Evolutionary conservation across 2,797 vertebrate species (phyloP).

Genomic region (Acanthurus lineatus): DNA sequence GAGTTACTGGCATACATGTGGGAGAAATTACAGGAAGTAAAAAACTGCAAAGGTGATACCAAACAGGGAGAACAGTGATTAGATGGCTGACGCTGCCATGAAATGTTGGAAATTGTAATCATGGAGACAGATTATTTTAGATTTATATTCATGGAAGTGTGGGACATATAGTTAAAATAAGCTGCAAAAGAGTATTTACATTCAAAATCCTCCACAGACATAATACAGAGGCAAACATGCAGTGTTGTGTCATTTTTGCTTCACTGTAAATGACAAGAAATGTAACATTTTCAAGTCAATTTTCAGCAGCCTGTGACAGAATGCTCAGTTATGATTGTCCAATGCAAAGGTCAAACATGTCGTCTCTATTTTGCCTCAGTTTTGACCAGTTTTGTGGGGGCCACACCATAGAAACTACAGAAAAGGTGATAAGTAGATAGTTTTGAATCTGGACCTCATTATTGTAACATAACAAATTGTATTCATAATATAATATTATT

Average conservation of each 20-base stretch:
- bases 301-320: background rate
- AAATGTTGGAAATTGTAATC: background rate
- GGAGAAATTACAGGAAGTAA: slow-evolving; percentile 6
- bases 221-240: background rate
- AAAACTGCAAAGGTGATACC: background rate
- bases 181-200: background rate
- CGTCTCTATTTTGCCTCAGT: background rate
- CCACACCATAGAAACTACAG: background rate
- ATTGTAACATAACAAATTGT: too few species aligned
- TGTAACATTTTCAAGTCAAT: too few species aligned
- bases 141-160: background rate
- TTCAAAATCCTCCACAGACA: background rate
- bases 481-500: too few species aligned
- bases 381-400: slow-evolving; percentile 5
- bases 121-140: background rate
- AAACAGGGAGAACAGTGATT: background rate
- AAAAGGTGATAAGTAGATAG: background rate
- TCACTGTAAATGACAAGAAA: too few species aligned
- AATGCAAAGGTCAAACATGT: slow-evolving; percentile 17
- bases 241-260: slow-evolving; percentile 7
- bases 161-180: background rate
- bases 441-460: too few species aligned
- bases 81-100: background rate
- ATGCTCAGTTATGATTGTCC: slow-evolving; percentile 1
- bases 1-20: background rate